Percentiles rank a stretch among this genome's conserved stretches.
phyloP scores from a whole-genome alignment of 2,888 invertebrate genomes.

The Clepsis dumicolana region DNA sequence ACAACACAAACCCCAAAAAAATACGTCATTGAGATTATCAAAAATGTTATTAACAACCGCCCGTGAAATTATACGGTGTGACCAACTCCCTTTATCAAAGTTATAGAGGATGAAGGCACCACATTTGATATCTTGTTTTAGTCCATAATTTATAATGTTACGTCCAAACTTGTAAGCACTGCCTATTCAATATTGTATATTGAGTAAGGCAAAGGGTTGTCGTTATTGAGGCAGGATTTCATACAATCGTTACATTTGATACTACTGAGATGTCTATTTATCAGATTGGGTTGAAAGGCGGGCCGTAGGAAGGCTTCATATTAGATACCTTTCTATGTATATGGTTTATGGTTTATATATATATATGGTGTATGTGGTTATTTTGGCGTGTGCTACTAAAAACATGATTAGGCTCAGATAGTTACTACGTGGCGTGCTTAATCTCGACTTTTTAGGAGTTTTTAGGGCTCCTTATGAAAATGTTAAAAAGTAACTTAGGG shows the following conservation, averaged over 20 bases:
- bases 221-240: slow-evolving; percentile 34
- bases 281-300: slow-evolving; percentile 14
- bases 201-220: slow-evolving; percentile 4
- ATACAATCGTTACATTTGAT: slow-evolving; percentile 21
- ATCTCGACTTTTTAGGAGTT: too few species aligned
- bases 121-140: slow-evolving; percentile 70
- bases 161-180: slow-evolving; percentile 55
- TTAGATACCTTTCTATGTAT: too few species aligned
- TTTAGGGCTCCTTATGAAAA: too few species aligned
- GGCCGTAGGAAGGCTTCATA: background rate
- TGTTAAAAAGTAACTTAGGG: too few species aligned
- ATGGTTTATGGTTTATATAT: too few species aligned
- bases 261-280: slow-evolving; percentile 23
- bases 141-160: slow-evolving; percentile 60
- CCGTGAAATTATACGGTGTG: slow-evolving; percentile 51
- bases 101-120: slow-evolving; percentile 60
- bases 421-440: too few species aligned
- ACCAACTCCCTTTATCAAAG: slow-evolving; percentile 53
- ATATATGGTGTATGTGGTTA: too few species aligned
- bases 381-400: too few species aligned
- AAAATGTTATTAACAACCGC: background rate
- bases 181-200: slow-evolving; percentile 59
- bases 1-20: too few species aligned
- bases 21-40: too few species aligned
- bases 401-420: too few species aligned